Evolutionary conservation across 2,113 vertebrate genomes (phyloP), one percentile per base, ranked within the genome.

Genomic region (Seriola quinqueradiata): DNA sequence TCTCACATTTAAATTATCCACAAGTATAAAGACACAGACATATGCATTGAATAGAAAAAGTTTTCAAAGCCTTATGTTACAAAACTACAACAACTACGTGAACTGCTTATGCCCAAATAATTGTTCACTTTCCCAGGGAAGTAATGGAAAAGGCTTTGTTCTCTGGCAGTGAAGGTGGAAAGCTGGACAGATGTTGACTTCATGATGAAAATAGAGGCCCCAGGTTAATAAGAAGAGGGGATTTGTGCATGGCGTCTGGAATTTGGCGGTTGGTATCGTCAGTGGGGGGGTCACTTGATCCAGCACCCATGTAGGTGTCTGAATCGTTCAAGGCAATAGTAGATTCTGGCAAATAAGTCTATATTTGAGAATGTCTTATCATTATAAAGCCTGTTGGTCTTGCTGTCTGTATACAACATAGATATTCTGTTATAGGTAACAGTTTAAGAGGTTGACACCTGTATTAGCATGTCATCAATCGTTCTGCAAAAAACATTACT

Each of bases 71-170:
- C 84, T 55, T 75, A 83, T 81, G 89, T 88, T 79, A 81, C 81
- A 84, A 59, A 86, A 85, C 54, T 64, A 46, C 81, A 88, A 84
- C 61, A 86, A 85, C 54, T 64, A 46, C 81, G 89, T 75, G 82
- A 83, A 82, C 75, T 77, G 46, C 84, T 82, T 69, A 83, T 91
- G 82, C 84, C 76, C 44, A 77, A 83, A 84, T 89, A 90, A 88
- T 82, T 82, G 87, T 86, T 89, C 82, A 86, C 74, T 94, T 94
- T 94, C 91, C 92, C 92, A 94, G 72, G 84, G 81, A 70, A 44
- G 89, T 86, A 87, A 87, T 93, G 94, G 93, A 92, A 95, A 92
- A 90, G 77, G 79, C 88, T 91, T 94, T 95, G 89, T 94, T 92
- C 70, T 93, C 77, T 89, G 93, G 93, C 92, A 93, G 77, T 88